Base-by-base conservation (phyloP, 1,140 invertebrate genomes). In the Drosophila pandora region DNA sequence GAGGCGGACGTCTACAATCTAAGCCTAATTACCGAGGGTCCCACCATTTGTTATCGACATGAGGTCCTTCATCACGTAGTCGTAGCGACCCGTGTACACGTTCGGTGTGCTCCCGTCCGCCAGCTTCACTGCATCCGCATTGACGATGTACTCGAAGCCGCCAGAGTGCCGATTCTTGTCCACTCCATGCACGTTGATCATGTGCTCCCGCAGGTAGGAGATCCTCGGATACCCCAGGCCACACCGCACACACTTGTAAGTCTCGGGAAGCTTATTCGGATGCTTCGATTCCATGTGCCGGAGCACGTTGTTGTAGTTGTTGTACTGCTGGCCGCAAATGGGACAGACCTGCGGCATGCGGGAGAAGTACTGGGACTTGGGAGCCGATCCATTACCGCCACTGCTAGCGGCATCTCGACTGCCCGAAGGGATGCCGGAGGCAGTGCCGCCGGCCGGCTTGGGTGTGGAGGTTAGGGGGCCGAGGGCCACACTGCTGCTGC, bases 1-100 rank as follows among this genome's bases (percentile, higher is more conserved):
- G 41, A 6, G 41, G 41, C 41, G 28, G 59, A 67, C 77, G 25
- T 70, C 74, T 76, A 76, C 80, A 83, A 48, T 61, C 74, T 68
- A 77, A 84, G 75, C 71, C 71, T 75, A 89, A 84, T 89, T 91
- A 91, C 90, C 90, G 72, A 87, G 73, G 78, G 87, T 84, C 71
- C 90, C 88, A 90, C 90, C 90, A 91, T 91, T 91, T 88, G 83
- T 87, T 82, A 91, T 91, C 50, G 90, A 91, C 88, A 91, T 88
- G 56, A 91, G 62, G 71, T 91, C 90, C 76, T 91, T 91, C 90
- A 91, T 91, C 54, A 91, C 90, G 68, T 91, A 91, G 57, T 91
- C 90, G 52, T 88, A 91, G 12, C 90, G 90, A 34, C 90, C 90
- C 6, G 90, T 91, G 56, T 91, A 91, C 3, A 84, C 77, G 60